Percentiles rank a stretch among this genome's conserved stretches.
phyloP scores from a whole-genome alignment of 2,888 invertebrate species.

The Petrolisthes manimaculis region DNA sequence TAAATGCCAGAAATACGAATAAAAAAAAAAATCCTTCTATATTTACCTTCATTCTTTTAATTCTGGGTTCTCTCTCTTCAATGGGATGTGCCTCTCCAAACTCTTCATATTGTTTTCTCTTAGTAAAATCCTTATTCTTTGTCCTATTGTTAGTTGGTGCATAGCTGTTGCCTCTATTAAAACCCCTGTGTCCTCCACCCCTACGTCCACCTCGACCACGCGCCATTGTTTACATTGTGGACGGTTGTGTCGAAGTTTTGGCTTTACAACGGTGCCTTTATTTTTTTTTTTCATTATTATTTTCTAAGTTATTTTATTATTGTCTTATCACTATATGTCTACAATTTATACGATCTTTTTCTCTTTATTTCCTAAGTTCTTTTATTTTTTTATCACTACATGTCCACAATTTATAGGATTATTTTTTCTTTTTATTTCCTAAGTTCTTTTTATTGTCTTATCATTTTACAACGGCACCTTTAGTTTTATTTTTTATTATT shows the following conservation, averaged over 20 bases:
- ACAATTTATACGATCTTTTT: no score
- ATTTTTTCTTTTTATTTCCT: no score
- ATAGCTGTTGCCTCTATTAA: not conserved
- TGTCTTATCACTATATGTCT: no score
- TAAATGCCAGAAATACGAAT: not conserved
- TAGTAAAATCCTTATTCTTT: not conserved
- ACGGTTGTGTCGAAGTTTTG: not conserved
- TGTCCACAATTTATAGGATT: no score
- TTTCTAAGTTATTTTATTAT: no score
- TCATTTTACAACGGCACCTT: no score
- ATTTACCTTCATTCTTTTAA: slow-evolving; percentile 41
- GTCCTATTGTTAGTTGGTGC: not conserved
- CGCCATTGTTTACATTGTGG: slow-evolving; percentile 36
- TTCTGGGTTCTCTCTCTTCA: slow-evolving; percentile 27
- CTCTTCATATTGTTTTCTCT: slow-evolving; percentile 45
- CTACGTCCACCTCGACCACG: slow-evolving; percentile 18
- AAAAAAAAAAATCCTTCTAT: not conserved
- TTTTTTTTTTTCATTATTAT: no score
- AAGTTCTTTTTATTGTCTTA: no score
- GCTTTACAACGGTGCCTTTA: no score
- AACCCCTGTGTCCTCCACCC: not conserved
- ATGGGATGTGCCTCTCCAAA: slow-evolving; percentile 53
- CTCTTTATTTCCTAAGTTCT: no score
- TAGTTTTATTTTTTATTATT: no score
- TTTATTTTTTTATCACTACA: no score